Conservation (phyloP, 2,888 invertebrate genomes). For the Tupiocoris notatus region DNA sequence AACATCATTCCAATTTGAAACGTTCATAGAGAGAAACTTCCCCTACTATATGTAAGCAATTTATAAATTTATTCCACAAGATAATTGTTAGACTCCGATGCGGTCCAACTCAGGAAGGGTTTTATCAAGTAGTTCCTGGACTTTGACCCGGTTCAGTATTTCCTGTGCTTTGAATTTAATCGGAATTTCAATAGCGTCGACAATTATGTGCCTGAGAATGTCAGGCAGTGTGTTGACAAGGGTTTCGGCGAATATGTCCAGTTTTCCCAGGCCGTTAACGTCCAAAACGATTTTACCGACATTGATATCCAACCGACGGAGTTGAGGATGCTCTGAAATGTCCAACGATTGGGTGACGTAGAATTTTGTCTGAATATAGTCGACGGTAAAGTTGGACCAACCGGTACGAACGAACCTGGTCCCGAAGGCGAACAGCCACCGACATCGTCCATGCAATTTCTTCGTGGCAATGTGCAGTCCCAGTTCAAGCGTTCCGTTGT, state of each 20-base stretch:
- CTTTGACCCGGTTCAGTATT: constrained; percentile 66
- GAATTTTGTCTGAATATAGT: constrained; percentile 66
- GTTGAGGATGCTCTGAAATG: constrained; percentile 68
- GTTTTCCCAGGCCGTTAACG: constrained; percentile 76
- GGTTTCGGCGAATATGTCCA: constrained; percentile 79
- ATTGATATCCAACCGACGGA: constrained; percentile 74
- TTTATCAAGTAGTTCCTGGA: constrained; percentile 70
- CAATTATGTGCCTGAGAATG: constrained; percentile 79
- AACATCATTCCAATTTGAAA: no score
- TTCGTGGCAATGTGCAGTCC: constrained; percentile 77
- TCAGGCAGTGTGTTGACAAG: constrained; percentile 79
- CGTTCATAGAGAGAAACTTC: no score
- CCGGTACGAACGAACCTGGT: constrained; percentile 68
- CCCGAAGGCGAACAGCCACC: constrained; percentile 72
- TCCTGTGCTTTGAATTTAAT: constrained; percentile 71
- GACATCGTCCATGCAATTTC: constrained; percentile 69
- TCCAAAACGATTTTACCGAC: constrained; percentile 75
- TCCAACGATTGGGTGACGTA: constrained; percentile 74
- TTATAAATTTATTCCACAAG: no score
- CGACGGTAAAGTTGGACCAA: constrained; percentile 73
- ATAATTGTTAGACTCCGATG: constrained; percentile 53
- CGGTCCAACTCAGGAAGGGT: constrained; percentile 67
- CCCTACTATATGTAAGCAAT: no score
- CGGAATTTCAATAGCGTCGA: constrained; percentile 79
- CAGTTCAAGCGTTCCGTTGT: constrained; percentile 67